Evolutionary conservation across 64 coral and sea anemone genomes (phyloP).

Genomic region (Dendrophyllia cribrosa): DNA sequence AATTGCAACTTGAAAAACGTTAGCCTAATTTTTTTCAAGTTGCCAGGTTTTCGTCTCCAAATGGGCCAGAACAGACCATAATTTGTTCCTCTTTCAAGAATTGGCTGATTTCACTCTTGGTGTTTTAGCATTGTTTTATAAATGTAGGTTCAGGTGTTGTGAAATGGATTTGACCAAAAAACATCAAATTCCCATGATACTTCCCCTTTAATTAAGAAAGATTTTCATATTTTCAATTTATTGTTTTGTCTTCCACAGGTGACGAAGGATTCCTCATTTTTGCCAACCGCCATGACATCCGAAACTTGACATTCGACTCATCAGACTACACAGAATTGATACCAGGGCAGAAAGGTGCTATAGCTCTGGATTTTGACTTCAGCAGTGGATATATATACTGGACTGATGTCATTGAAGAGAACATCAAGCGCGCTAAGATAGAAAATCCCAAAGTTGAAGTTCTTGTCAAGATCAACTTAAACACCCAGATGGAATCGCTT

Average conservation of each 20-base stretch:
- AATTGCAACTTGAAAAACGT: too few species aligned
- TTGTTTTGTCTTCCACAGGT: constrained; percentile 18
- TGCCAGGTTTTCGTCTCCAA: too few species aligned
- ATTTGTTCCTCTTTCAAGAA: too few species aligned
- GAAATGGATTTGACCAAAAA: too few species aligned
- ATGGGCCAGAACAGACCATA: too few species aligned
- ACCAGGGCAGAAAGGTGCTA: constrained; percentile 70
- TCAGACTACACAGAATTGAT: constrained; percentile 77
- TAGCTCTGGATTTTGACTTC: constrained; percentile 86
- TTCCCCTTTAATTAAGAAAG: too few species aligned
- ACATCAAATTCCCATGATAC: too few species aligned
- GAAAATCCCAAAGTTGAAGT: constrained; percentile 56
- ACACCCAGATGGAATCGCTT: constrained; percentile 93
- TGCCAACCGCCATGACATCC: constrained; percentile 87
- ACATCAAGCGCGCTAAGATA: constrained; percentile 72
- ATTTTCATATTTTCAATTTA: too few species aligned
- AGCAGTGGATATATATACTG: constrained; percentile 75
- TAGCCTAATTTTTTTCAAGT: too few species aligned
- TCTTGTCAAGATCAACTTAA: constrained; percentile 54
- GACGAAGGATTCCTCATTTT: constrained; percentile 76
- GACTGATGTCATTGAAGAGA: constrained; percentile 88
- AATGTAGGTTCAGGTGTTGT: too few species aligned
- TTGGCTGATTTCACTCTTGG: too few species aligned
- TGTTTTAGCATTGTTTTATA: too few species aligned
- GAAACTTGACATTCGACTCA: constrained; percentile 53